A percentile compares a stretch with the other conserved stretches of the same genome.
These are phyloP conservation scores for Vireo altiloquus DNA, from an alignment of 2,113 vertebrate genomes.

Conservation along the genomic window DNA sequence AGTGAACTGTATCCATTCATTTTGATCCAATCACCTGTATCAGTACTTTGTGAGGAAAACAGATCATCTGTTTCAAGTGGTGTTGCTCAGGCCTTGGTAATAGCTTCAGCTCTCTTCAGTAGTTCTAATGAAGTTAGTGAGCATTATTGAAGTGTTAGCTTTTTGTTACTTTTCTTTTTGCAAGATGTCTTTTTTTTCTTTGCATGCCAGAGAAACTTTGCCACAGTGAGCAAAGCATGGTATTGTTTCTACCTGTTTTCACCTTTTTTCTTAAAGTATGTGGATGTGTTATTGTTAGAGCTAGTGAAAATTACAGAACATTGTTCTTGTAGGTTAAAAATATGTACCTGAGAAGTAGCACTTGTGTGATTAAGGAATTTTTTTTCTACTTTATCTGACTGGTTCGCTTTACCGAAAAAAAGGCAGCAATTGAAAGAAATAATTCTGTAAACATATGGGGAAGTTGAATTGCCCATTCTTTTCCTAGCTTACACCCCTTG, in stretches of 20 bases:
- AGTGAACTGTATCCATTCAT: background rate
- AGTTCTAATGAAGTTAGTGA: background rate
- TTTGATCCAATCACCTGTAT: background rate
- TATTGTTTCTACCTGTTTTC: background rate
- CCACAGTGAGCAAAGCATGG: background rate
- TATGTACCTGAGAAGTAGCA: background rate
- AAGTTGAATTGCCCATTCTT: background rate
- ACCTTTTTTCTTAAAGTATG: background rate
- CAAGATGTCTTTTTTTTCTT: background rate
- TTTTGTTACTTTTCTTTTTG: background rate
- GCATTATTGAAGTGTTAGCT: background rate
- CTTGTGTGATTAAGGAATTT: background rate
- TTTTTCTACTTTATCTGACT: background rate
- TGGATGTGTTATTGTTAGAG: background rate
- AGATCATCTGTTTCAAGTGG: background rate
- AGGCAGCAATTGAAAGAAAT: background rate
- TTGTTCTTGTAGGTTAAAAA: background rate
- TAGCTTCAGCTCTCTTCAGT: background rate
- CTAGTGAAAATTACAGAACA: background rate
- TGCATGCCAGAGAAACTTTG: background rate
- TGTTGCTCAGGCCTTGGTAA: background rate
- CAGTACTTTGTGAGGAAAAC: background rate
- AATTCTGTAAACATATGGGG: background rate
- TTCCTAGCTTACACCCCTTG: background rate
- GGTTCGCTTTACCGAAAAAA: background rate